Base-by-base conservation (phyloP, 2,888 invertebrate genomes). In the Ophion slaviceki region DNA sequence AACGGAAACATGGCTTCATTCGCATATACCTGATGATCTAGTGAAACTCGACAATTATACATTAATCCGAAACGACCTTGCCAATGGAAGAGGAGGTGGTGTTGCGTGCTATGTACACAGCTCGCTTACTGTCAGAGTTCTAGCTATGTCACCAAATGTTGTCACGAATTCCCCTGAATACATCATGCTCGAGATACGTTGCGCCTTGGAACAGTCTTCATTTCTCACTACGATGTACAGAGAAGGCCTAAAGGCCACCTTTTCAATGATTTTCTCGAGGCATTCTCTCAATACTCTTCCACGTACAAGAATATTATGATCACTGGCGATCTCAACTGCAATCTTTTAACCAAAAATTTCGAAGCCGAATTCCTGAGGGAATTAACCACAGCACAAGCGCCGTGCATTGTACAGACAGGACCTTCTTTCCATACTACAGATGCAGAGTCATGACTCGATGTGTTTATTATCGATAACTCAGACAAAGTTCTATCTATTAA, bases 111-210 rank as follows among this genome's bases (percentile, higher is more conserved):
- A 61, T 36, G 14, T 68, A 3, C 83, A 79, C 24, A 61, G 59
- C 1, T 79, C 83, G 2, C 24, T 83, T 10, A 79, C 53, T 20
- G 53, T 64, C 2, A 20, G 11, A 20, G 20, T 81, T 4, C 45
- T 81, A 17, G 59, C 57, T 36, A 8, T 53, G 8, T 75, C 75
- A 7, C 61, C 61, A 2, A n/a, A 61, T n/a, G 8, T 1, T 1
- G 59, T 75, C 47, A 11, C 75, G 17, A 74, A 81, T 40, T 14
- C 66, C 2, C 81, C 81, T 7, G 74, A 81, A 67, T 75, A 40
- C 20, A 36, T 81, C n/a, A 20, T 81, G 11, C 40, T 81, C 2
- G 75, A 81, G 24, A 61, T 81, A 2, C n/a, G 36, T 11, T 40
- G 5, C 5, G 14, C 14, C 11, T n/a, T 20, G 2, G 6, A 40